Conservation (phyloP, 2,888 invertebrate genomes). For the Siphlonurus alternatus region DNA sequence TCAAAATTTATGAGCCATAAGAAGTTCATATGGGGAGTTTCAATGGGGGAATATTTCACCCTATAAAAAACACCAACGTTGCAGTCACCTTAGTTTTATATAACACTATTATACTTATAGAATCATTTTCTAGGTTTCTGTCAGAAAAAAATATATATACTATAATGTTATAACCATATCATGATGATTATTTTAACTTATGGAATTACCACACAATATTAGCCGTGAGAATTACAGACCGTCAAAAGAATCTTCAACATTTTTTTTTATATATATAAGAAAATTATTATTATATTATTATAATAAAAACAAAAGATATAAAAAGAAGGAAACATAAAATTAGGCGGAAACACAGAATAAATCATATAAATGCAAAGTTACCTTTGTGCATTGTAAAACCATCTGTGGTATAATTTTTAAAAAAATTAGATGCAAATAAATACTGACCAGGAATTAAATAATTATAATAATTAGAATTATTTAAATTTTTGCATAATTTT, state of each 20-base stretch:
- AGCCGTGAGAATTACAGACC: neutral
- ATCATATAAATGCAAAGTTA: neutral
- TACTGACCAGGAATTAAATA: neutral
- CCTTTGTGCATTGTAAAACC: too few relatives aligned
- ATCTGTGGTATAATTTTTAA: neutral
- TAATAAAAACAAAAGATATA: neutral
- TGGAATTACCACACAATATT: neutral
- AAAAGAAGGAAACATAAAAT: neutral
- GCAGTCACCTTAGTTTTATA: neutral
- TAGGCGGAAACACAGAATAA: neutral
- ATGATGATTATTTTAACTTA: neutral
- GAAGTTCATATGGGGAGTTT: neutral
- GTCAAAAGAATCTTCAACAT: neutral
- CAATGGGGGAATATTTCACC: neutral
- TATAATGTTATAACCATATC: neutral
- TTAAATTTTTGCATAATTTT: too few relatives aligned
- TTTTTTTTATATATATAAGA: neutral
- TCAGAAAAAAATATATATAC: neutral
- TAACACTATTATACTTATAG: neutral
- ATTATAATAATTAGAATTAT: too few relatives aligned
- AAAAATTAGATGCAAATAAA: neutral
- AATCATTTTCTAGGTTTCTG: neutral
- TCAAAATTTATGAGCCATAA: slow-evolving; percentile 13
- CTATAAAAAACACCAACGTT: neutral
- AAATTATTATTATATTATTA: neutral